phyloP scores from a whole-genome alignment of 2,888 invertebrate genomes.

The Phymatocera aterrima region DNA sequence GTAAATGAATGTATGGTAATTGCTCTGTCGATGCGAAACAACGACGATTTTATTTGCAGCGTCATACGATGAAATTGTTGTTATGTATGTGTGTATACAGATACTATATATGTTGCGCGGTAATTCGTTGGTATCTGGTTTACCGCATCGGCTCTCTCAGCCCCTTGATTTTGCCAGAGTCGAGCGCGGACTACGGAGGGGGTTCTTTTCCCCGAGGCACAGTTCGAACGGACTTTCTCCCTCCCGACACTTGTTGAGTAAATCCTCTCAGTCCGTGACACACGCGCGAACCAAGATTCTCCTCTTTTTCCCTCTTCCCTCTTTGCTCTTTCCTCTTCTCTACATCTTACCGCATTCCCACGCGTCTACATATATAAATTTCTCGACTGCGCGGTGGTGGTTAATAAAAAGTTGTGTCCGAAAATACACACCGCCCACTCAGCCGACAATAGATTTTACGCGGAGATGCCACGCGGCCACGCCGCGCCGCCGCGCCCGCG shows the following conservation, averaged over 20 bases:
- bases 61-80: neutral
- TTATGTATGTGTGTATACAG: no score
- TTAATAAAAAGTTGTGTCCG: slow-evolving; percentile 66
- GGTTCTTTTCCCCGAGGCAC: slow-evolving; percentile 20
- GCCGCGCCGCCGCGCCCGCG: neutral
- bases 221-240: neutral
- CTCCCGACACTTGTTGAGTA: slow-evolving; percentile 73
- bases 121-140: slow-evolving; percentile 18
- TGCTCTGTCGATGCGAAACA: no score
- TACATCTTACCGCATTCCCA: slow-evolving; percentile 52
- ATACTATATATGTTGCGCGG: no score
- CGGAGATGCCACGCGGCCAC: slow-evolving; percentile 46
- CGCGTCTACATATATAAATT: slow-evolving; percentile 65
- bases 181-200: no score
- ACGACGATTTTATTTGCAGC: neutral
- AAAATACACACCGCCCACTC: slow-evolving; percentile 64
- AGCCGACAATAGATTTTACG: slow-evolving; percentile 61
- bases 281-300: slow-evolving; percentile 50
- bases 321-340: neutral
- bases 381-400: slow-evolving; percentile 56
- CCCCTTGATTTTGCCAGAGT: neutral
- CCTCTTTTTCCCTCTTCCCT: slow-evolving; percentile 37
- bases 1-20: no score
- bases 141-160: slow-evolving; percentile 18
- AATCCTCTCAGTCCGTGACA: slow-evolving; percentile 70